These are phyloP conservation scores for Ameiurus melas DNA, from an alignment of 2,113 vertebrate species.

Conservation along the genomic window DNA sequence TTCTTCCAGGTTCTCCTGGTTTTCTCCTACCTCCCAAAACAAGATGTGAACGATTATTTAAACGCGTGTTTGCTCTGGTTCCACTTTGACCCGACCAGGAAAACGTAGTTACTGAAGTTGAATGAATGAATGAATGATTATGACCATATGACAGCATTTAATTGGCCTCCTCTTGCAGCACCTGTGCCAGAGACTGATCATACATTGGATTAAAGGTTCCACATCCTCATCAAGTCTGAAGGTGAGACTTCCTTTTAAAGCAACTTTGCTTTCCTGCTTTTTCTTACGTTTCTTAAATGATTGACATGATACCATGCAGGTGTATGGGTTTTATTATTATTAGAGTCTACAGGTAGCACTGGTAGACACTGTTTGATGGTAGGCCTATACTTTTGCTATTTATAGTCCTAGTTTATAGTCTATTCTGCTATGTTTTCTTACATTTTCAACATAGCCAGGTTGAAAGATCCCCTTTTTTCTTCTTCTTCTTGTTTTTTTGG, in stretches of 20 bases:
- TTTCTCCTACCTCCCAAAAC: neutral
- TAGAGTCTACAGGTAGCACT: neutral
- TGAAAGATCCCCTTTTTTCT: neutral
- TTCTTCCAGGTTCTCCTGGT: neutral
- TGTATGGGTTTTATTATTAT: no score
- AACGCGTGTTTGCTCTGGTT: neutral
- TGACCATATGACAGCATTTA: neutral
- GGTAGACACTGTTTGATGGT: neutral
- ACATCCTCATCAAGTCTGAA: neutral
- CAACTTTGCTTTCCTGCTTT: neutral
- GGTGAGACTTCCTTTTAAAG: neutral
- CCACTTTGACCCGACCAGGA: neutral
- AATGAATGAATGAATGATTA: neutral
- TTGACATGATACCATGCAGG: neutral
- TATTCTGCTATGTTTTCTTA: neutral
- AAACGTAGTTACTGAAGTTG: neutral
- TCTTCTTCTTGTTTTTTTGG: neutral
- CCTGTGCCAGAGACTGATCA: neutral
- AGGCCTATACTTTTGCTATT: neutral
- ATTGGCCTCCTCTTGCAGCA: neutral
- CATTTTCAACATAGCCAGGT: neutral
- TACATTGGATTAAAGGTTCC: neutral
- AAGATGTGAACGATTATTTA: neutral
- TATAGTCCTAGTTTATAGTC: neutral
- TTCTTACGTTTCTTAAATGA: neutral